Base-by-base conservation (phyloP, 1,140 invertebrate species). In the Tachypleus tridentatus region DNA sequence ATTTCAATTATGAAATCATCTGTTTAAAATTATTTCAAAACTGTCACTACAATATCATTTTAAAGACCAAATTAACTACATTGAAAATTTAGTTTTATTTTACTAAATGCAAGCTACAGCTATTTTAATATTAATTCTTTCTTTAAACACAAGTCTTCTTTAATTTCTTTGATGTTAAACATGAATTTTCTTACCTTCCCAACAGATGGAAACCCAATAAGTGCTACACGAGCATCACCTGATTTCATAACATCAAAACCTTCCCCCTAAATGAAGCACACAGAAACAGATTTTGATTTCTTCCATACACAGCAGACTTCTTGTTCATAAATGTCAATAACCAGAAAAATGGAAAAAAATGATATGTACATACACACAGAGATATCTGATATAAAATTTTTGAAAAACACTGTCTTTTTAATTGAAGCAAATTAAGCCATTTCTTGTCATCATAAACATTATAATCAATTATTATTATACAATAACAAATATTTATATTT, bases 221-320 rank as follows among this genome's bases (percentile, higher is more conserved):
- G 80, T 11, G 97, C 96, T 10, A 98, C 93, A 75, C 97, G 82
- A 4, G 97, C 97, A 88, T 99, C 97, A 57, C 97, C 97, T 72
- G 93, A 97, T 80, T 99, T 99, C 70, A 99, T 82, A 9, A 99
- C 97, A 87, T 99, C 97, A 79, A 99, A 99, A 7, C 97, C 97
- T 82, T 99, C 97, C 10, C 97, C 97, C 78, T 83, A 67, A 54
- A 73, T n/a, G n/a, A n/a, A n/a, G n/a, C n/a, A n/a, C 6, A 60
- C 58, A 56, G 4, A 11, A 10, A 10, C 54, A 10, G 11, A 10
- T 57, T 11, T 57, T 57, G 54, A 10, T 57, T 57, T 10, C 54
- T 57, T 57, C 10, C 10, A 57, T 10, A 57, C 11, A 57, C 54
- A 10, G 54, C 10, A 57, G 11, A 57, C 10, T 11, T 10, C 54